Base-by-base conservation (phyloP, 2,888 invertebrate species). In the Chironomus tentans region DNA sequence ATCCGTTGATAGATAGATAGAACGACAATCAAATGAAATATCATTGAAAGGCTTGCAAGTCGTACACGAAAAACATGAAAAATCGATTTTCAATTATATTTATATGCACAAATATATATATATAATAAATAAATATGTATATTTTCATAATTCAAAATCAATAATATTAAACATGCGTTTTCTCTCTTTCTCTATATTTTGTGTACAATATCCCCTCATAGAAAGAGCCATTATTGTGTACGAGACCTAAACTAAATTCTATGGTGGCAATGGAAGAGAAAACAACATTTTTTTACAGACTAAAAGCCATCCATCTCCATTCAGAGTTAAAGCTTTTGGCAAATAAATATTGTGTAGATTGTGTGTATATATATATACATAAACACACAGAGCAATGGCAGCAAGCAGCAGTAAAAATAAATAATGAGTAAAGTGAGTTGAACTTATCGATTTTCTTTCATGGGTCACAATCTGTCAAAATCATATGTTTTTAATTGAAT, bases 81-180 rank as follows among this genome's bases (percentile, higher is more conserved):
- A 22, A 71, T 71, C 56, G 71, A 71, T 71, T 71, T 56, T 70
- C 70, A 70, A 48, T 65, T 65, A 65, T 13, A 65, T 65, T 12
- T 65, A 21, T 65, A 50, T 50, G 50, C 18, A 22, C 18, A 18
- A 62, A 22, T 21, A 18, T 21, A 65, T 24, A 24, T 24, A 18
- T 13, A 65, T 24, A 21, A 18, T 21, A 65, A 13, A 24, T 24
- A 18, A 24, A 65, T 24, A 21, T 65, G 21, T 71, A 22, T 71
- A 46, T 71, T 56, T 71, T 71, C 61, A 71, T 56, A 71, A 50
- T 71, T 56, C 71, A 56, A 28, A 71, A 71, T 71, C 71, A 56
- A 71, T 71, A 71, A 71, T 22, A 50, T 71, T 71, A 71, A 71
- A 71, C 71, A 71, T 71, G 71, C 71, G 71, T 71, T 71, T 18